These are phyloP conservation scores for Bombus pyrosoma DNA, from an alignment of 1,140 invertebrate genomes.

Conservation along the genomic window DNA sequence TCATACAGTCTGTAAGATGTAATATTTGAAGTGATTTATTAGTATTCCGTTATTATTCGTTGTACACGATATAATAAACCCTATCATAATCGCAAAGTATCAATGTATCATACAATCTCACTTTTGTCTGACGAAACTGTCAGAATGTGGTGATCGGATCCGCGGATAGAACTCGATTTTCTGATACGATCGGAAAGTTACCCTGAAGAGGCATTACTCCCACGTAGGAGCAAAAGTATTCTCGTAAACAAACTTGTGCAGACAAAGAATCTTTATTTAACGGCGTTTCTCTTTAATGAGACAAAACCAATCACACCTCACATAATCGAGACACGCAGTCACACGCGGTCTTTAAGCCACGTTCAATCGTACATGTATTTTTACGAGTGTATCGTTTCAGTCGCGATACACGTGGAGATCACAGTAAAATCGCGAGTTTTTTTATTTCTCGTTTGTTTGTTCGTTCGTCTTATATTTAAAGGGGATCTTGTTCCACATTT, in stretches of 20 bases:
- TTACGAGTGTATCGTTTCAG: slow-evolving; percentile 50
- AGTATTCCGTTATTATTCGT: slow-evolving; percentile 64
- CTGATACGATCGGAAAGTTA: slow-evolving; percentile 37
- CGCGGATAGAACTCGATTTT: background rate
- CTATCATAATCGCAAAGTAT: slow-evolving; percentile 55
- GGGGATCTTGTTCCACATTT: slow-evolving; percentile 64
- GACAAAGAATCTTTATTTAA: slow-evolving; percentile 37
- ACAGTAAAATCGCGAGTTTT: slow-evolving; percentile 64
- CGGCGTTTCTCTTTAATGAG: background rate
- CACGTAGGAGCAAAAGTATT: slow-evolving; percentile 28
- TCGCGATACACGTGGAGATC: slow-evolving; percentile 61
- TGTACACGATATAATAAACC: slow-evolving; percentile 74
- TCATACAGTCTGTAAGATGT: background rate
- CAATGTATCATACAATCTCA: slow-evolving; percentile 49
- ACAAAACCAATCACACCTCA: slow-evolving; percentile 35
- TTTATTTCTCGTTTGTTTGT: slow-evolving; percentile 29
- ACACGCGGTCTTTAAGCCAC: slow-evolving; percentile 3
- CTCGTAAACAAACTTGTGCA: slow-evolving; percentile 52
- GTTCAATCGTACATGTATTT: slow-evolving; percentile 30
- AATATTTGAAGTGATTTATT: slow-evolving; percentile 73
- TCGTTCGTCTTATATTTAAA: slow-evolving; percentile 56
- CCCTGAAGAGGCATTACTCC: slow-evolving; percentile 44
- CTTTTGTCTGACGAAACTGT: background rate
- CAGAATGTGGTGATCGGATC: background rate
- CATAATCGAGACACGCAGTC: slow-evolving; percentile 31